These are phyloP conservation scores for Pterostichus niger DNA, from an alignment of 2,888 invertebrate genomes.

Conservation along the genomic window DNA sequence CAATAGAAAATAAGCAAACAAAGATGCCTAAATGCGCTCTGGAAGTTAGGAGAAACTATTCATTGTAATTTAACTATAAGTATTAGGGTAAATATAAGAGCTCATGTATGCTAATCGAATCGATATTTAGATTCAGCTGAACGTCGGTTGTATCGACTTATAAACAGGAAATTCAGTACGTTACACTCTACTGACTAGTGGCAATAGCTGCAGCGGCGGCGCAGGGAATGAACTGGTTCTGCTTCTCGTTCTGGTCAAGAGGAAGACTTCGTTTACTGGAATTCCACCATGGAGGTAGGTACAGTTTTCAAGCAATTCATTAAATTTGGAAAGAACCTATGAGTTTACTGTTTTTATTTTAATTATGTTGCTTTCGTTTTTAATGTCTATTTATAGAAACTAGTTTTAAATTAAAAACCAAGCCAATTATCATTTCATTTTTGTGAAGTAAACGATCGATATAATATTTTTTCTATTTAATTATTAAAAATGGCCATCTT, in stretches of 20 bases:
- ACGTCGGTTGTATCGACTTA: slow-evolving; percentile 53
- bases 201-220: slow-evolving; percentile 30
- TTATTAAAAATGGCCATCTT: too few species aligned
- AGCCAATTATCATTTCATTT: too few species aligned
- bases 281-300: slow-evolving; percentile 48
- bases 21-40: not conserved
- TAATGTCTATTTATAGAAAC: slow-evolving; percentile 19
- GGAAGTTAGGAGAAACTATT: not conserved
- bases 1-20: slow-evolving; percentile 15
- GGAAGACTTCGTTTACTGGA: slow-evolving; percentile 49
- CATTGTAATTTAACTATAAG: slow-evolving; percentile 42
- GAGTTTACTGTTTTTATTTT: slow-evolving; percentile 13
- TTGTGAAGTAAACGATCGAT: too few species aligned
- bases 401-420: not conserved
- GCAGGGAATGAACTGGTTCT: slow-evolving; percentile 55
- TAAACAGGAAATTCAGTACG: slow-evolving; percentile 66
- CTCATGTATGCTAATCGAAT: slow-evolving; percentile 54
- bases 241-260: not conserved
- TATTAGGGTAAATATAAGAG: slow-evolving; percentile 42
- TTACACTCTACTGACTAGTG: slow-evolving; percentile 59
- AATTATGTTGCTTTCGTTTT: slow-evolving; percentile 13
- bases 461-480: too few species aligned
- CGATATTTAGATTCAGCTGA: slow-evolving; percentile 51
- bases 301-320: slow-evolving; percentile 43
- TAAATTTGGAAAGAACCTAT: slow-evolving; percentile 20